phyloP scores from a whole-genome alignment of 2,888 invertebrate genomes.

The Microplitis manilae region DNA sequence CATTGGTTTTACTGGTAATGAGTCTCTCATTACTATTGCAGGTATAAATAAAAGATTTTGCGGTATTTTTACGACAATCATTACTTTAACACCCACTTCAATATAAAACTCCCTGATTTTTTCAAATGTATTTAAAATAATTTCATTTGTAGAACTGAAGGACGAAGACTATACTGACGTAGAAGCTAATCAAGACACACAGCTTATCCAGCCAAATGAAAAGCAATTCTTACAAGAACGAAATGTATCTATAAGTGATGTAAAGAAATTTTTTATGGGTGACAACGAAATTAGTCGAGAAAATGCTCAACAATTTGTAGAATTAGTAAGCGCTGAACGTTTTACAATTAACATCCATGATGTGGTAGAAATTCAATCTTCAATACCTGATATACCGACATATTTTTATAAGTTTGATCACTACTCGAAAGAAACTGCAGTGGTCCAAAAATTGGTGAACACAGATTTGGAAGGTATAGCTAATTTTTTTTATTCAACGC shows the following conservation, averaged over 20 bases:
- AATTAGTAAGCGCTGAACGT: not conserved
- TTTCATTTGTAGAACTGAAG: not conserved
- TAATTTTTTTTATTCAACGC: no score
- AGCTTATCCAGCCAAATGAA: not conserved
- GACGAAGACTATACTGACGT: not conserved
- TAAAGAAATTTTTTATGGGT: not conserved
- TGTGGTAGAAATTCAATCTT: not conserved
- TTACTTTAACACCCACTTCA: no score
- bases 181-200: not conserved
- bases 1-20: slow-evolving; percentile 25
- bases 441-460: no score
- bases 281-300: not conserved
- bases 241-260: not conserved
- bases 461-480: no score
- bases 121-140: not conserved
- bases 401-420: not conserved
- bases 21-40: slow-evolving; percentile 28
- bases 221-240: not conserved
- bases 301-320: not conserved
- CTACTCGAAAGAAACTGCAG: not conserved
- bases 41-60: not conserved
- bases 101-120: not conserved
- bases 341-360: not conserved
- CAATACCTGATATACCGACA: not conserved
- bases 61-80: no score